Evolutionary conservation across 2,888 invertebrate species (phyloP).

Genomic region (Acanthosepion esculentum): DNA sequence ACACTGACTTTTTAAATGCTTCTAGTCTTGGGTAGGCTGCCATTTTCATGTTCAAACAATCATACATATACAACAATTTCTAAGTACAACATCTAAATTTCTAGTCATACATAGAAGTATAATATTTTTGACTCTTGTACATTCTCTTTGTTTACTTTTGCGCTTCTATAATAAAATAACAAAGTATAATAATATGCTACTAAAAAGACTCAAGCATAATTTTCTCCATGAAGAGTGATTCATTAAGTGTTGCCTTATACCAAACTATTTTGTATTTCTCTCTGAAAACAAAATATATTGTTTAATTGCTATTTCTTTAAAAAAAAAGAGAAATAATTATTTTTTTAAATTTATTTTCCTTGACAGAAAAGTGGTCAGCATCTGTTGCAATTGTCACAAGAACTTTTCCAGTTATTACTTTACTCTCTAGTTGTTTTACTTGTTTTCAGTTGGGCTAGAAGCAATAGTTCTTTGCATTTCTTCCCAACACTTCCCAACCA

Average conservation of each 20-base stretch:
- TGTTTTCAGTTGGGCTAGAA: background rate
- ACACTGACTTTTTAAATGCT: too few relatives aligned
- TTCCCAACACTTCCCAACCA: background rate
- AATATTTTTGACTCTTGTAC: too few relatives aligned
- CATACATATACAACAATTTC: too few relatives aligned
- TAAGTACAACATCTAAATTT: too few relatives aligned
- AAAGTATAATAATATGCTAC: too few relatives aligned
- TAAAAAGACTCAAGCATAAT: too few relatives aligned
- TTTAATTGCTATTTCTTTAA: constrained; percentile 13
- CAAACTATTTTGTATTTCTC: background rate
- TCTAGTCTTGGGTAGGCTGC: too few relatives aligned
- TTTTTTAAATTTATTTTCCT: background rate
- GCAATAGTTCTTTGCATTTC: background rate
- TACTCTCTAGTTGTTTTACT: background rate
- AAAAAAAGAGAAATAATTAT: background rate
- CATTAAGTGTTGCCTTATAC: background rate
- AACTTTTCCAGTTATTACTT: background rate
- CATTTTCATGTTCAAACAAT: too few relatives aligned
- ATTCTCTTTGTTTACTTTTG: too few relatives aligned
- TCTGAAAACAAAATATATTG: background rate
- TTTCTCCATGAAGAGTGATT: background rate
- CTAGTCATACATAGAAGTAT: too few relatives aligned
- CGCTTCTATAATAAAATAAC: too few relatives aligned
- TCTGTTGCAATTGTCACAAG: background rate
- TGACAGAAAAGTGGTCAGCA: background rate